phyloP scores from a whole-genome alignment of 2,797 vertebrate genomes.

The Acanthurus lineatus region DNA sequence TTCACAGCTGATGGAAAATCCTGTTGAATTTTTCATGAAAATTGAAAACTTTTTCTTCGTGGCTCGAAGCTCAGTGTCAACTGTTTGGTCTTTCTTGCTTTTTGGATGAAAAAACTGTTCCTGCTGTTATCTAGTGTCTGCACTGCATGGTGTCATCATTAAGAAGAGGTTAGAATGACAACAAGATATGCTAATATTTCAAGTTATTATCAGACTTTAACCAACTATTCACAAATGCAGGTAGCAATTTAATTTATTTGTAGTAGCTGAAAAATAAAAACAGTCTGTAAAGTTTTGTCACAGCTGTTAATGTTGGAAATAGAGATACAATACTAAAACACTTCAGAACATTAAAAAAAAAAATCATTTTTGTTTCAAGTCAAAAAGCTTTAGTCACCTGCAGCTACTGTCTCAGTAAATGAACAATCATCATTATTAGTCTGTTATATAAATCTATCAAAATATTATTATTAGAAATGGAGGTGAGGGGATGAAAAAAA shows the following conservation, averaged over 20 bases:
- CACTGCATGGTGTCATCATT: background rate
- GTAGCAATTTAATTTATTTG: too few species aligned
- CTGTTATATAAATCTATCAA: conserved; percentile 52
- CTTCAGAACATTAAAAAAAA: background rate
- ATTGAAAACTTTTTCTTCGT: conserved; percentile 54
- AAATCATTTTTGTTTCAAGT: background rate
- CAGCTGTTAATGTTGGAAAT: background rate
- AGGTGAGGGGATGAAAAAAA: conserved; percentile 55
- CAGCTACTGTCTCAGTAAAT: conserved; percentile 50
- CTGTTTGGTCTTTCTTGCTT: conserved; percentile 4
- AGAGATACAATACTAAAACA: background rate
- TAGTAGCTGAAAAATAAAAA: too few species aligned
- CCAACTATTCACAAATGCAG: too few species aligned
- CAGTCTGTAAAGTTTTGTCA: too few species aligned
- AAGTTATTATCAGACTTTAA: background rate
- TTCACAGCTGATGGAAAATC: conserved; percentile 81
- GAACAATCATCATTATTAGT: conserved; percentile 35
- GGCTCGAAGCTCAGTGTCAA: conserved; percentile 36
- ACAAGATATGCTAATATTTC: background rate
- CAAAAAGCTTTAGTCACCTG: conserved; percentile 15
- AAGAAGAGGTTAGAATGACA: background rate
- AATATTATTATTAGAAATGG: conserved; percentile 59
- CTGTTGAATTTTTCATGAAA: conserved; percentile 67
- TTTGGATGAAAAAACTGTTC: conserved; percentile 3
- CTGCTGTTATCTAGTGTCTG: conserved; percentile 3